These are phyloP conservation scores for Disparrhopalites patrizii DNA, from an alignment of 2,888 invertebrate species.

Conservation along the genomic window DNA sequence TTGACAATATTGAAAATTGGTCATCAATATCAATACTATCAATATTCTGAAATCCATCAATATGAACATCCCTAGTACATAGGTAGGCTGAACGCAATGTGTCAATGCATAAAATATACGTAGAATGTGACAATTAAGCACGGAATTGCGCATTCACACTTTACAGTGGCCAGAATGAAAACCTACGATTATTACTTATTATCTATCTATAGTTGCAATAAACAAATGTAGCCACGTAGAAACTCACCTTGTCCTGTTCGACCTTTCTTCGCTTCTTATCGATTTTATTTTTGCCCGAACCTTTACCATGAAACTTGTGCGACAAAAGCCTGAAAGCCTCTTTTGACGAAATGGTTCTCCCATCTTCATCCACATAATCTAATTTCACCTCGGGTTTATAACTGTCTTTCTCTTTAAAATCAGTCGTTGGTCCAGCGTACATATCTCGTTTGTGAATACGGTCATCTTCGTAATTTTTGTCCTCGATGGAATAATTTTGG, in stretches of 20 bases:
- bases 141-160: too few species aligned
- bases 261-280: constrained; percentile 94
- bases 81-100: not conserved
- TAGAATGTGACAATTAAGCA: too few species aligned
- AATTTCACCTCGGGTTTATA: constrained; percentile 92
- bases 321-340: constrained; percentile 89
- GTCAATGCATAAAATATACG: not conserved
- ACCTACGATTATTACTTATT: too few species aligned
- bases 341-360: constrained; percentile 84
- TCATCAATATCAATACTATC: too few species aligned
- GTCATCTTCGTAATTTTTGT: constrained; percentile 73
- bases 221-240: constrained; percentile 1
- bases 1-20: not conserved
- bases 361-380: constrained; percentile 96
- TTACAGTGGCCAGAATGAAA: too few species aligned
- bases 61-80: too few species aligned
- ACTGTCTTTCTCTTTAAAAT: constrained; percentile 84
- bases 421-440: constrained; percentile 77
- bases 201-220: too few species aligned
- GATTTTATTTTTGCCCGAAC: constrained; percentile 95
- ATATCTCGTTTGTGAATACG: constrained; percentile 69
- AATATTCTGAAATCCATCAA: too few species aligned
- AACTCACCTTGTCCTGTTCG: constrained; percentile 77
- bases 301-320: constrained; percentile 99
- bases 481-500: constrained; percentile 74